phyloP scores from a whole-genome alignment of 2,113 vertebrate species.

The Meriones unguiculatus region DNA sequence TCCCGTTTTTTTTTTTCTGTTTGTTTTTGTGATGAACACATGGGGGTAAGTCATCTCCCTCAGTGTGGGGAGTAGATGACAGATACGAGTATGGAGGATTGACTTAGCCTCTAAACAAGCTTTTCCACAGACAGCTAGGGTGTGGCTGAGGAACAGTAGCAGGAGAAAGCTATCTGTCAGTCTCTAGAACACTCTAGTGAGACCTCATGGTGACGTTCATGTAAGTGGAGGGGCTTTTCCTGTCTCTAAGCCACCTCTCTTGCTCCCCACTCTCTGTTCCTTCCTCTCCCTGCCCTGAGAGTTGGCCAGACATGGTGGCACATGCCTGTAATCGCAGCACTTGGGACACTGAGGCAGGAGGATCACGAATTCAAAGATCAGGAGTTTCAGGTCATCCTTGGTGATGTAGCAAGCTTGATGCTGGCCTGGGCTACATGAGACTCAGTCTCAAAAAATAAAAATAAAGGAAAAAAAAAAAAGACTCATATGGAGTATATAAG shows the following conservation, averaged over 20 bases:
- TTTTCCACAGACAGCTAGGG: neutral
- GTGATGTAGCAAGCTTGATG: neutral
- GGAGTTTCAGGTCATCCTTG: neutral
- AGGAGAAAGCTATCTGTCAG: neutral
- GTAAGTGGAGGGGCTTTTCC: no score
- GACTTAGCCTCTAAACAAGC: neutral
- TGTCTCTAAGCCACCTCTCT: fast-evolving
- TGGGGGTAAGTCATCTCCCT: neutral
- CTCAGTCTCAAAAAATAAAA: neutral
- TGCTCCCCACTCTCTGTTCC: neutral
- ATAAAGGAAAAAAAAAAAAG: no score
- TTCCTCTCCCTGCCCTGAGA: neutral
- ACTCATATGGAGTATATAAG: neutral
- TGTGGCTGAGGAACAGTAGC: neutral
- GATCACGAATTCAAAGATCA: neutral
- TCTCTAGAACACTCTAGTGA: neutral
- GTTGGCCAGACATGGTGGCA: neutral
- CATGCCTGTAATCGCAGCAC: neutral
- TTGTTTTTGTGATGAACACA: neutral
- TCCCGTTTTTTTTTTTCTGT: neutral
- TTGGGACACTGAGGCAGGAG: neutral
- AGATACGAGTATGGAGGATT: neutral
- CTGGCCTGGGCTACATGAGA: neutral
- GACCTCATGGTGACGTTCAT: neutral
- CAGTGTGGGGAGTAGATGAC: neutral